Evolutionary conservation across 2,797 vertebrate genomes (phyloP).

Genomic region (Rhinogobio ventralis): DNA sequence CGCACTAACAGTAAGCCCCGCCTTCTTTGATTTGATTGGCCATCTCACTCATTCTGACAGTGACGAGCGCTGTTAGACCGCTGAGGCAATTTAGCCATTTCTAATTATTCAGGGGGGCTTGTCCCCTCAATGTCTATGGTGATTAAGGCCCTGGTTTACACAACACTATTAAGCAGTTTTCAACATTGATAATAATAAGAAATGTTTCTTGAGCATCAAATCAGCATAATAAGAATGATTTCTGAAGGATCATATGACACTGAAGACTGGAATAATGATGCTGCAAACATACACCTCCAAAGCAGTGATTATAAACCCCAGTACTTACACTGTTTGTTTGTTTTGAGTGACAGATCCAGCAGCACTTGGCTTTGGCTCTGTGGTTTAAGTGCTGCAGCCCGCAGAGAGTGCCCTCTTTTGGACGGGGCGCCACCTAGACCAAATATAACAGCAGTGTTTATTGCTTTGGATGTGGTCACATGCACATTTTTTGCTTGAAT

Average conservation of each 20-base stretch:
- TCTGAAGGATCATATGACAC: background rate
- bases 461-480: background rate
- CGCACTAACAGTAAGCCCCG: too few species aligned
- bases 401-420: constrained; percentile 69
- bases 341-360: constrained; percentile 72
- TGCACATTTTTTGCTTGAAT: constrained; percentile 3
- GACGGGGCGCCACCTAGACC: constrained; percentile 73
- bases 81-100: too few species aligned
- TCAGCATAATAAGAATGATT: background rate
- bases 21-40: too few species aligned
- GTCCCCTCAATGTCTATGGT: too few species aligned
- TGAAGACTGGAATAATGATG: background rate
- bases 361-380: constrained; percentile 65
- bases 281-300: background rate
- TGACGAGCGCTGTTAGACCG: too few species aligned
- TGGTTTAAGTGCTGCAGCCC: constrained; percentile 64
- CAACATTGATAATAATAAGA: background rate
- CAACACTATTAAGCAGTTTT: background rate
- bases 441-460: constrained; percentile 7
- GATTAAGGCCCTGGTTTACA: background rate
- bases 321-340: constrained; percentile 77
- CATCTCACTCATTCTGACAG: too few species aligned
- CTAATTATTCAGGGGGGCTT: too few species aligned
- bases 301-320: background rate
- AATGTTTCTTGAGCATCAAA: background rate